Evolutionary conservation across 2,888 invertebrate genomes (phyloP).

Genomic region (Calliphora vomitoria): DNA sequence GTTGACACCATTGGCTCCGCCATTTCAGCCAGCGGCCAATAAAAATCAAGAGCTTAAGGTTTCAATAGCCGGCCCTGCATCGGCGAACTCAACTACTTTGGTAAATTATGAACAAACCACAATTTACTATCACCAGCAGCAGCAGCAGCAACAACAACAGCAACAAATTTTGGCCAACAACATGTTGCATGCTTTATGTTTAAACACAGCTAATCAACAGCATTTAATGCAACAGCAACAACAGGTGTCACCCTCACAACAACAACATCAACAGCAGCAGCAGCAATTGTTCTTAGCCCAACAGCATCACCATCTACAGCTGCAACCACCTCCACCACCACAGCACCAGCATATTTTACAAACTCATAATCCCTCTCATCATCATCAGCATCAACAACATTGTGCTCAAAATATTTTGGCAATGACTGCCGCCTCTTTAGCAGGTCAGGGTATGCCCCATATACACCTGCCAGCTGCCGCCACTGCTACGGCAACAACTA

Average conservation of each 20-base stretch:
- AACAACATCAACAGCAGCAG: conserved; percentile 58
- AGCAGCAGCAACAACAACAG: conserved; percentile 73
- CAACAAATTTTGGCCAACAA: conserved; percentile 69
- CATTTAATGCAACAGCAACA: conserved; percentile 74
- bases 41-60: conserved; percentile 68
- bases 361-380: conserved; percentile 63
- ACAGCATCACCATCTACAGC: conserved; percentile 71
- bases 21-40: conserved; percentile 79
- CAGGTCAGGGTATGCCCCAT: conserved; percentile 73
- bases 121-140: conserved; percentile 78
- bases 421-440: conserved; percentile 56
- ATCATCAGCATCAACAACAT: conserved; percentile 77
- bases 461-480: conserved; percentile 77
- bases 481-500: conserved; percentile 82
- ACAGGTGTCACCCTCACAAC: conserved; percentile 72
- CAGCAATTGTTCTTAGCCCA: conserved; percentile 54
- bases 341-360: conserved; percentile 63
- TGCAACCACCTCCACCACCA: conserved; percentile 63
- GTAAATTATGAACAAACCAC: conserved; percentile 80
- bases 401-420: conserved; percentile 78
- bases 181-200: conserved; percentile 66
- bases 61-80: conserved; percentile 43
- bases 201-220: conserved; percentile 39
- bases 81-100: conserved; percentile 54
- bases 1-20: conserved; percentile 81